Evolutionary conservation across 2,113 vertebrate species (phyloP).

Genomic region (Zosterops lateralis): DNA sequence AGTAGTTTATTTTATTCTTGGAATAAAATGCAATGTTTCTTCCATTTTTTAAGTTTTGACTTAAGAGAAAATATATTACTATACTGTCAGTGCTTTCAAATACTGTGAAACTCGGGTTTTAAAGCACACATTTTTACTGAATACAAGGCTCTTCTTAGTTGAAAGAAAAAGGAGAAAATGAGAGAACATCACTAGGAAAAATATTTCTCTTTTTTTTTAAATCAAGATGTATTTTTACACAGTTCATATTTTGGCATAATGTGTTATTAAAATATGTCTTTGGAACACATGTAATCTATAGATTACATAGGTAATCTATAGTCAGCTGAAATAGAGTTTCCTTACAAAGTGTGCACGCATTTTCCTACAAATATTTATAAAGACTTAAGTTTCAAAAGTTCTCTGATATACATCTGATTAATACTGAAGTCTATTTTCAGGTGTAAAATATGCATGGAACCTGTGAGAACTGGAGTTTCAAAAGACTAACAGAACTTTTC

Average conservation of each 20-base stretch:
- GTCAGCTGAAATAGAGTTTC: not conserved
- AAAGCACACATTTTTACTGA: not conserved
- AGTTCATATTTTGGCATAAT: not conserved
- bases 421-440: not conserved
- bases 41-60: not conserved
- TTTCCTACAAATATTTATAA: not conserved
- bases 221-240: not conserved
- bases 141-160: not conserved
- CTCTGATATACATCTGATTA: not conserved
- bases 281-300: not conserved
- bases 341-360: rapidly evolving
- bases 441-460: not conserved
- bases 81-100: not conserved
- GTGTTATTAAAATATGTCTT: not conserved
- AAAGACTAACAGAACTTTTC: not conserved
- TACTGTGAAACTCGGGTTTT: not conserved
- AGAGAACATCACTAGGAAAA: not conserved
- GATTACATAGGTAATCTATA: not conserved
- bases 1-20: not conserved
- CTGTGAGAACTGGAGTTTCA: not conserved
- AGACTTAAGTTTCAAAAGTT: not conserved
- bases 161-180: not conserved
- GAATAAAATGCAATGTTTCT: not conserved
- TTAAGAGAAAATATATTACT: not conserved
- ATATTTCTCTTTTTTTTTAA: not conserved